These are phyloP conservation scores for Ephydatia muelleri DNA, from an alignment of 37 sponge, comb jelly and placozoan genomes.

Conservation along the genomic window DNA sequence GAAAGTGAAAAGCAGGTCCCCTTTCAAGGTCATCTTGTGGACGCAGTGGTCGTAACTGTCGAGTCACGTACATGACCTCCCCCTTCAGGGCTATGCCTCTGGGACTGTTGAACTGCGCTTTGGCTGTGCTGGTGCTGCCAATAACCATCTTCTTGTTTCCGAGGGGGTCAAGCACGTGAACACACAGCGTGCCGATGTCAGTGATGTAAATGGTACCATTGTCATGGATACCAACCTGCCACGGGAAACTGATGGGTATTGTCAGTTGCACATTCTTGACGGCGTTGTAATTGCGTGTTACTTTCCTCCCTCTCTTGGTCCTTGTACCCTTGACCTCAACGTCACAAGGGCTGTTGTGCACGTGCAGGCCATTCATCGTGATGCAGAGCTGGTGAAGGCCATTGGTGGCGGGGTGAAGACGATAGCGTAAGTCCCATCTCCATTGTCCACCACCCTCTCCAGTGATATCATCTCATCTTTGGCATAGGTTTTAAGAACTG, in stretches of 20 bases:
- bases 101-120: background rate
- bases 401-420: conserved; percentile 1
- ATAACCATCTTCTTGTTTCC: background rate
- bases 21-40: background rate
- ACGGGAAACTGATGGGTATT: background rate
- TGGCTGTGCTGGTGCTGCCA: background rate
- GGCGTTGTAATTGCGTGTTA: background rate
- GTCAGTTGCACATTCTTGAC: background rate
- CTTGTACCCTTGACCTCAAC: background rate
- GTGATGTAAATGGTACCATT: background rate
- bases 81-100: background rate
- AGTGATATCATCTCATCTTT: background rate
- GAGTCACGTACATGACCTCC: background rate
- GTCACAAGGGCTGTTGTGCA: conserved; percentile 11
- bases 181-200: background rate
- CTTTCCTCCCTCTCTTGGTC: background rate
- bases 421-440: conserved; percentile 11
- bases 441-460: background rate
- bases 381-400: conserved; percentile 21
- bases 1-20: background rate
- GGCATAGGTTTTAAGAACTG: background rate
- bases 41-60: background rate
- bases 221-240: background rate
- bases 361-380: background rate
- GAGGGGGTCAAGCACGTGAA: background rate